These are phyloP conservation scores for Alligator mississippiensis DNA, from an alignment of 2,113 vertebrate species.

Conservation along the genomic window DNA sequence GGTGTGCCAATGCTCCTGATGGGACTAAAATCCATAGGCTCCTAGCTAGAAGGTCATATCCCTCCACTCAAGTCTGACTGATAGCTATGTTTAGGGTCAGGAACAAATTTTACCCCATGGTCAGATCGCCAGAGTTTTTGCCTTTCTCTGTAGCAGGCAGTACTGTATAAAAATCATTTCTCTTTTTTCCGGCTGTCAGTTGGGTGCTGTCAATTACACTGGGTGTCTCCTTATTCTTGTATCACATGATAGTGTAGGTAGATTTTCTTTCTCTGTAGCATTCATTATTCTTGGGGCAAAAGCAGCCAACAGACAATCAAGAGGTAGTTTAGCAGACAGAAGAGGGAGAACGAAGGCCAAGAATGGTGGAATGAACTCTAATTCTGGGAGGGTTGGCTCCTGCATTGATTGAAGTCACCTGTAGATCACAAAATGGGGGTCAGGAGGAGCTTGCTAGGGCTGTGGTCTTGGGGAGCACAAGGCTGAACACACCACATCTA, in stretches of 20 bases:
- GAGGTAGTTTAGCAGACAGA: background rate
- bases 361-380: rapidly evolving
- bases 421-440: background rate
- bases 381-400: background rate
- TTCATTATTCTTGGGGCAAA: background rate
- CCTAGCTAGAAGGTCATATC: too few species aligned
- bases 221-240: background rate
- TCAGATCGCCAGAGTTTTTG: too few species aligned
- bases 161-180: background rate
- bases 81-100: too few species aligned
- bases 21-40: too few species aligned
- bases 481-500: too few species aligned
- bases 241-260: background rate
- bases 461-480: background rate
- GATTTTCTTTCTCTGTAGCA: background rate
- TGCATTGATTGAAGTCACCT: background rate
- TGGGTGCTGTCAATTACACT: background rate
- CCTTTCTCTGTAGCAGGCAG: too few species aligned
- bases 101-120: too few species aligned
- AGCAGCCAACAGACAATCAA: background rate
- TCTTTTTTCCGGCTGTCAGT: background rate
- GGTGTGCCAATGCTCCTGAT: too few species aligned
- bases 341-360: background rate
- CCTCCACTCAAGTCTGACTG: too few species aligned
- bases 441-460: background rate